These are phyloP conservation scores for Conus betulinus DNA, from an alignment of 1,140 invertebrate genomes.

Conservation along the genomic window DNA sequence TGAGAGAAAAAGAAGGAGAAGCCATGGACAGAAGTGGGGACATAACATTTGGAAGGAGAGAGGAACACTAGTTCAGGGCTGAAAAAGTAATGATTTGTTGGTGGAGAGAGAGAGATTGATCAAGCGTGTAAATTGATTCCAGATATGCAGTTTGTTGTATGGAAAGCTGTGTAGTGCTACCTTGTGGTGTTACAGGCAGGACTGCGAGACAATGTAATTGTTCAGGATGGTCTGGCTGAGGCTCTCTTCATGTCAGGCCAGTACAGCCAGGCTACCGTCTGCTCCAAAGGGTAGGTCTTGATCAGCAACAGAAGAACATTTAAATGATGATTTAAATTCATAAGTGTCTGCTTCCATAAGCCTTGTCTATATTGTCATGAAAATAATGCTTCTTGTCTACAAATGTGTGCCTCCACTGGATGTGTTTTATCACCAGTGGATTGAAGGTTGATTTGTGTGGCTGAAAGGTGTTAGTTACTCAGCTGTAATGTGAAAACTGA, in stretches of 20 bases:
- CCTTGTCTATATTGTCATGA: too few species aligned
- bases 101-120: neutral
- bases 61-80: neutral
- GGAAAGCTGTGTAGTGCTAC: neutral
- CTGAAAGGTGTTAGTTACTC: neutral
- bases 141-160: neutral
- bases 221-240: slow-evolving; percentile 82
- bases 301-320: too few species aligned
- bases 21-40: neutral
- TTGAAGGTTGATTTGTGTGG: neutral
- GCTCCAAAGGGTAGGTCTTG: slow-evolving; percentile 61
- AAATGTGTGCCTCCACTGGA: neutral
- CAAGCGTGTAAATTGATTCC: neutral
- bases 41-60: neutral
- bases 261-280: slow-evolving; percentile 68
- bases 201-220: slow-evolving; percentile 81
- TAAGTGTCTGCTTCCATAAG: too few species aligned
- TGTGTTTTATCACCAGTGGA: neutral
- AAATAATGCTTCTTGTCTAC: too few species aligned
- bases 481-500: too few species aligned
- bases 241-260: slow-evolving; percentile 82
- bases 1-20: too few species aligned
- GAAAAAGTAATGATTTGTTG: neutral
- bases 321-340: too few species aligned
- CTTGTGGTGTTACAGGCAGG: slow-evolving; percentile 42